Evolutionary conservation across 1,140 invertebrate genomes (phyloP), one percentile per base, ranked within the genome.

Genomic region (Drosophila carrolli): DNA sequence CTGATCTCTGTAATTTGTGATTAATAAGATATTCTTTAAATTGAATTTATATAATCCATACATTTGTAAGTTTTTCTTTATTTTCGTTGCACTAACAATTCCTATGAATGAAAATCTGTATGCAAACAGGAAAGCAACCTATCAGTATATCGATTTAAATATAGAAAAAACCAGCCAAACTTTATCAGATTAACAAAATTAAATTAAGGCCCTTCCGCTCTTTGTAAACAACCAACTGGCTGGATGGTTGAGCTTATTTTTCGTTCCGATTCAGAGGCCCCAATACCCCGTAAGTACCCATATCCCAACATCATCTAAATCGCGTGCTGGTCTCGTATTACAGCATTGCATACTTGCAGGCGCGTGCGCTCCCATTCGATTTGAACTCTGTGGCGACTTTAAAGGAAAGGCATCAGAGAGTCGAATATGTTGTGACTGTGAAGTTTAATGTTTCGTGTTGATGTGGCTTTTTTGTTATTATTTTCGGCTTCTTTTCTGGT

Each of bases 321-420:
- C 82, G 81, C 81, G 82, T 85, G 81, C 46, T 44, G 60, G 63
- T 85, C 72, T 85, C 68, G 59, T 56, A 78, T 85, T 85, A 77
- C 73, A 67, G 54, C 81, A 65, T 48, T 68, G 76, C 77, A 80
- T 70, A 66, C 61, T 84, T 73, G 72, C 72, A 63, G 57, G 54
- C 48, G 62, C 61, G 76, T 47, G 53, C 56, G 62, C 60, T 72
- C 61, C 60, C 57, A 77, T 63, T 76, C 57, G 67, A 74, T 74
- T 57, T 43, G 38, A 54, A 60, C 61, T 62, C 63, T 37, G 27
- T 13, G 54, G 53, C 38, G 47, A 76, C 78, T 76, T 81, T 85
- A 81, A 81, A 62, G 66, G 50, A 70, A 65, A 62, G 37, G 35
- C 65, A 44, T 38, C 48, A 5, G 14, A 46, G 14, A 71, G 51